Conservation (phyloP, 2,888 invertebrate genomes). For the Sphaeridia pumilis region DNA sequence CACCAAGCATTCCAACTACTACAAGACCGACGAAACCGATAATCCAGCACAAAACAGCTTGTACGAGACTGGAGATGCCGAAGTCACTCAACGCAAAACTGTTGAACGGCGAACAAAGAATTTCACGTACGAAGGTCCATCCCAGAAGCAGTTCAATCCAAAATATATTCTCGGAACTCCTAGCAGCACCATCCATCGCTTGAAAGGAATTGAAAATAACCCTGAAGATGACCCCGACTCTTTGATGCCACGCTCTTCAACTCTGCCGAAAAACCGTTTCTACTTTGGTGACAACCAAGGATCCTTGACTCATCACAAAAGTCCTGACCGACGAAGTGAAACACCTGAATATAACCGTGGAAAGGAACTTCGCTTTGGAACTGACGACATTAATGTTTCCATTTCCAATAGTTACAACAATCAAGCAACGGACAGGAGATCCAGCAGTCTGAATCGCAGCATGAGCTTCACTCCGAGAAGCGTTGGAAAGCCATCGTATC, state of each 20-base stretch:
- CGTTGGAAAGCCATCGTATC: constrained; percentile 8
- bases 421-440: constrained; percentile 1
- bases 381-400: constrained; percentile 35
- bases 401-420: constrained; percentile 32
- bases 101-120: constrained; percentile 33
- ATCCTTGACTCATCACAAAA: constrained; percentile 16
- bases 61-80: constrained; percentile 35
- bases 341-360: constrained; percentile 15
- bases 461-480: constrained; percentile 34
- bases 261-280: constrained; percentile 33
- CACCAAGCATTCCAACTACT: constrained; percentile 35
- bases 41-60: constrained; percentile 32
- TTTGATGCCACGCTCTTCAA: constrained; percentile 19
- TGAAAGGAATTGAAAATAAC: constrained; percentile 33
- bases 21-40: constrained; percentile 34
- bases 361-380: constrained; percentile 31
- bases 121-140: constrained; percentile 35
- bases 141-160: constrained; percentile 36
- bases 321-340: constrained; percentile 9
- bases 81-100: constrained; percentile 33
- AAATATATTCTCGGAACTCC: constrained; percentile 35
- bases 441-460: constrained; percentile 30
- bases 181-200: constrained; percentile 29
- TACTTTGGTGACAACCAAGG: constrained; percentile 36
- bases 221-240: constrained; percentile 23